Percentiles rank a stretch among this genome's conserved stretches.
Conservation (phyloP, 1,140 invertebrate genomes). For the Heliconius himera region DNA sequence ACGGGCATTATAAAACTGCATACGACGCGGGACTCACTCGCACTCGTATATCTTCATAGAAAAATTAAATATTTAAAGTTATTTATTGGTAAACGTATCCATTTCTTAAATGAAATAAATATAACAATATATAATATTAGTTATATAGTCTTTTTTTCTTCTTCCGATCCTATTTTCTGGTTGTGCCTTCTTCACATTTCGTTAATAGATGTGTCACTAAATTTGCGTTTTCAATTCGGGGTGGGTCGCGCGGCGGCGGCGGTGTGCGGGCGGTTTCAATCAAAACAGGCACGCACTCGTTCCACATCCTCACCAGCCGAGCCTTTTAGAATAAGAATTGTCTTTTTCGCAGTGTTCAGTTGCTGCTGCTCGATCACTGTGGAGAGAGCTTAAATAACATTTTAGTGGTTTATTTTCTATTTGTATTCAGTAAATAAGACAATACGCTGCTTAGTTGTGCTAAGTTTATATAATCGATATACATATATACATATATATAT, state of each 20-base stretch:
- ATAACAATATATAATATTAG: slow-evolving; percentile 30
- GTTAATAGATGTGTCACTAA: slow-evolving; percentile 79
- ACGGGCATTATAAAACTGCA: slow-evolving; percentile 28
- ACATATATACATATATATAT: no score
- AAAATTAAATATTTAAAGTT: slow-evolving; percentile 1
- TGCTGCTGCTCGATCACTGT: slow-evolving; percentile 51
- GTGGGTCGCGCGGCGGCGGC: slow-evolving; percentile 56
- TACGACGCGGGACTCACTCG: slow-evolving; percentile 22
- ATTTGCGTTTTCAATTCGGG: slow-evolving; percentile 79
- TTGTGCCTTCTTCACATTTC: slow-evolving; percentile 66
- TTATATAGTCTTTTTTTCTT: slow-evolving; percentile 41
- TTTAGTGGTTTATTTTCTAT: neutral
- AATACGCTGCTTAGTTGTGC: no score
- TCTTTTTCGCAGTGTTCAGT: slow-evolving; percentile 73
- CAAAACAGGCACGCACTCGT: slow-evolving; percentile 78
- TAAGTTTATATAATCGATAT: neutral
- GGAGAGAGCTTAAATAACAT: slow-evolving; percentile 50
- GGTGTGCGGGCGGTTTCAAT: slow-evolving; percentile 74
- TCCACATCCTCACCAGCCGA: slow-evolving; percentile 74
- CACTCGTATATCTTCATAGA: slow-evolving; percentile 6
- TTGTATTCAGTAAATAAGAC: no score
- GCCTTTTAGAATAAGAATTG: slow-evolving; percentile 81
- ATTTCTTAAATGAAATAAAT: slow-evolving; percentile 39
- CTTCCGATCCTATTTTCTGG: slow-evolving; percentile 64
- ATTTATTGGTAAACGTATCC: neutral